Evolutionary conservation across 2,888 invertebrate species (phyloP), one percentile per base, ranked within the genome.

Genomic region (Parnassius orleans): DNA sequence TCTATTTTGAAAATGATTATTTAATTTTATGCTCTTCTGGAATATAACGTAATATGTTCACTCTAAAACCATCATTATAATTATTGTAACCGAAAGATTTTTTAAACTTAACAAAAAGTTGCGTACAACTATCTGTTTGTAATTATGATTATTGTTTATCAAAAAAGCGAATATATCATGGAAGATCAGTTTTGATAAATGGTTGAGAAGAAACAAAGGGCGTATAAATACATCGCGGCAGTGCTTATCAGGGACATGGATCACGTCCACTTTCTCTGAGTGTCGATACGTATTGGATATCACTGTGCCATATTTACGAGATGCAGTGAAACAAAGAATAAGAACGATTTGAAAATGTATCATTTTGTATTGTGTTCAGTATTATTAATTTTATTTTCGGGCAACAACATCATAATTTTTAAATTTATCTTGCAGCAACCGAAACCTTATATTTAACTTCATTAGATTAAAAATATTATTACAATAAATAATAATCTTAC

Each of bases 131-230:
- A 43, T 11, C 10, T 43, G 11, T 43, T 43, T 10, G 84, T 85
- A 84, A 83, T 75, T 53, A 52, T 24, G 52, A 59, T 53, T 33
- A 24, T 19, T 53, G 42, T 10, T 55, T 51, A 55, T 60, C 44
- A 54, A 42, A 48, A 57, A 48, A 50, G 11, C 24, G 7, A 33
- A 33, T 33, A 33, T 33, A 33, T 33, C 33, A 33, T 53, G 19
- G 14, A 55, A 46, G 24, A 53, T 24, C 24, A 48, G 47, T 60
- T 50, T 60, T 48, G 48, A 48, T 60, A 85, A 86, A 89, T 89
- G 80, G 79, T 78, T 73, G 82, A 85, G 87, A 87, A 87, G 86
- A 87, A 87, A 90, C 88, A 90, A 91, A 90, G 87, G 86, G 78
- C 84, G 81, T 84, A 90, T 90, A 90, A 89, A 90, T 89, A 89